Evolutionary conservation across 2,888 invertebrate species (phyloP), one percentile per base, ranked within the genome.

Genomic region (Cheilosia impressa): DNA sequence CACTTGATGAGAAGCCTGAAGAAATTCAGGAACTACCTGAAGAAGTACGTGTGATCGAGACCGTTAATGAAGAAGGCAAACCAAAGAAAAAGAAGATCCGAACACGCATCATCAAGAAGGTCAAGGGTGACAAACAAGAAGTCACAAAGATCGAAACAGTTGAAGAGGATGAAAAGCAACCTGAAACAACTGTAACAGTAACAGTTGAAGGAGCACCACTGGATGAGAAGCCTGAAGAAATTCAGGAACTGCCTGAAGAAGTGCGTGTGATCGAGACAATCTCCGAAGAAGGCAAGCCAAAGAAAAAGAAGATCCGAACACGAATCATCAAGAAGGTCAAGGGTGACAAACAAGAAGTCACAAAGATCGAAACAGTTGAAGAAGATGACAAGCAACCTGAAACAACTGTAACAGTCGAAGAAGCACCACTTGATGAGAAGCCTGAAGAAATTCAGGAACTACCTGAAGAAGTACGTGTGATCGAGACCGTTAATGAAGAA

Each of bases 401-500:
- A 5, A 90, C 88, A 0, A 90, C 90, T 0, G 87, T 91, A 0
- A 85, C 85, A 5, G 87, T 88, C 17, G 88, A 87, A 73, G 89
- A 66, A 65, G 78, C 75, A 0, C 91, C 90, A 62, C 90, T 92
- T 1, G n/a, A n/a, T n/a, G n/a, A n/a, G n/a, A n/a, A n/a, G n/a
- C n/a, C n/a, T n/a, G 81, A 87, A 10, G 90, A 93, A 55, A 87
- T 81, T 90, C 89, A 88, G 79, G 85, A 89, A 79, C 87, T 89
- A 15, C 87, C 89, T 17, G 89, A 91, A 68, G 89, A 90, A 84
- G 84, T 89, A 15, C 91, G 91, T 68, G 88, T 93, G 1, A 91
- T 92, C 1, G 93, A 93, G 9, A 77, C 93, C 1, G 55, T 84
- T 15, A 93, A 93, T 0, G 88, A 88, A 22, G 90, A 90, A 78